Evolutionary conservation across 1,140 invertebrate species (phyloP).

Genomic region (Caenorhabditis inopinata): DNA sequence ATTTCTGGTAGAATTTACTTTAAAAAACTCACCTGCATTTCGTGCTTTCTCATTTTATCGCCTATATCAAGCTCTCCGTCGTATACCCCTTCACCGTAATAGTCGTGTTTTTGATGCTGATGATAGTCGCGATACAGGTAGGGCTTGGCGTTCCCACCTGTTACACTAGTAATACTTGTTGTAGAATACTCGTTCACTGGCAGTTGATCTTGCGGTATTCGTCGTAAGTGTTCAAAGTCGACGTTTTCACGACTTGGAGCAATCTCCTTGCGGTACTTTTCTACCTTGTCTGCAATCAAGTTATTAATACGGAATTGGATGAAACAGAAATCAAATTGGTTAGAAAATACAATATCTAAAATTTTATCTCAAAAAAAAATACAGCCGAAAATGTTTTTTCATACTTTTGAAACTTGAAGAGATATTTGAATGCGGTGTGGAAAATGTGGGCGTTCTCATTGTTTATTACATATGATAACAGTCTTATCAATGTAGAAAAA

Average conservation of each 20-base stretch:
- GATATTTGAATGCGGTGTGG: not conserved
- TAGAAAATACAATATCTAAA: too few relatives aligned
- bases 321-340: too few relatives aligned
- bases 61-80: not conserved
- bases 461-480: conserved; percentile 30
- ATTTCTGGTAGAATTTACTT: not conserved
- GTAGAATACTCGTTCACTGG: conserved; percentile 10
- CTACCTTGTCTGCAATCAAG: conserved; percentile 10
- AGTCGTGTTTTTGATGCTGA: conserved; percentile 20
- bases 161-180: not conserved
- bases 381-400: not conserved
- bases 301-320: too few relatives aligned
- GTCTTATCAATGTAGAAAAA: not conserved
- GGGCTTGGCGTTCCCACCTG: not conserved
- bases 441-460: not conserved
- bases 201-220: not conserved
- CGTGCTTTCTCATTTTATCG: conserved; percentile 18
- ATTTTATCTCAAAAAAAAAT: too few relatives aligned
- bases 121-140: conserved; percentile 24
- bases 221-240: conserved; percentile 16
- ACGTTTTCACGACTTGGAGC: conserved; percentile 22
- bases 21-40: conserved; percentile 5
- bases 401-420: not conserved
- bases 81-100: conserved; percentile 7
- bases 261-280: conserved; percentile 28